phyloP scores from a whole-genome alignment of 2,797 vertebrate genomes.

The Rhinogobio ventralis region DNA sequence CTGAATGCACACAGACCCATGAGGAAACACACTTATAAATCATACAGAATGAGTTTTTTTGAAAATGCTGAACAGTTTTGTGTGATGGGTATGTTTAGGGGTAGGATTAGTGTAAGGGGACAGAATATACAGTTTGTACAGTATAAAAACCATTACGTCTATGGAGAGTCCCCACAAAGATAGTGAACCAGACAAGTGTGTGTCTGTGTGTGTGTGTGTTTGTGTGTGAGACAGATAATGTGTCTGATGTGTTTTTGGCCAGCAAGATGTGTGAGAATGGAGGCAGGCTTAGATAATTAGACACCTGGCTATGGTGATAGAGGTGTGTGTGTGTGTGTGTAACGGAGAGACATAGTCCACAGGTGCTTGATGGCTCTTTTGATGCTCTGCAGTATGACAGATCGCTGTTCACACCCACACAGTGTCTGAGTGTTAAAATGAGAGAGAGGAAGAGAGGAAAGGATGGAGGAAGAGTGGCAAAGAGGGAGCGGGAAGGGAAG shows the following conservation, averaged over 20 bases:
- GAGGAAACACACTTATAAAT: too few relatives aligned
- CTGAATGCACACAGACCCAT: too few relatives aligned
- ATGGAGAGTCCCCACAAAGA: too few relatives aligned
- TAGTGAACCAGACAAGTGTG: background rate
- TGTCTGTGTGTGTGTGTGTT: background rate
- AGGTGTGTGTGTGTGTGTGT: slow-evolving; percentile 40
- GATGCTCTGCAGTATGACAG: slow-evolving; percentile 68
- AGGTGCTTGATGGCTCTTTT: slow-evolving; percentile 78
- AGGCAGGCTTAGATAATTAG: slow-evolving; percentile 60
- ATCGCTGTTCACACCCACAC: slow-evolving; percentile 63
- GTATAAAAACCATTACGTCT: too few relatives aligned
- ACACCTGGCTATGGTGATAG: slow-evolving; percentile 60
- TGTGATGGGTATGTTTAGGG: too few relatives aligned
- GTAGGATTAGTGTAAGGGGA: too few relatives aligned
- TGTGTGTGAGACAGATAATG: slow-evolving; percentile 32
- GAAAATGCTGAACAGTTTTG: too few relatives aligned
- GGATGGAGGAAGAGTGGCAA: slow-evolving; percentile 41
- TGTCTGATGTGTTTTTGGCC: slow-evolving; percentile 52
- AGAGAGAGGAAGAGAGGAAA: slow-evolving; percentile 39
- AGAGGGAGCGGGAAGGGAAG: slow-evolving; percentile 55
- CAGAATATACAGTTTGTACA: too few relatives aligned
- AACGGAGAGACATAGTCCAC: slow-evolving; percentile 62
- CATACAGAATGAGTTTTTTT: too few relatives aligned
- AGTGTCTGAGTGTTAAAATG: slow-evolving; percentile 54
- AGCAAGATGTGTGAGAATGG: slow-evolving; percentile 51